Conservation (phyloP, 2,888 invertebrate species). For the Andrena hattorfiana region DNA sequence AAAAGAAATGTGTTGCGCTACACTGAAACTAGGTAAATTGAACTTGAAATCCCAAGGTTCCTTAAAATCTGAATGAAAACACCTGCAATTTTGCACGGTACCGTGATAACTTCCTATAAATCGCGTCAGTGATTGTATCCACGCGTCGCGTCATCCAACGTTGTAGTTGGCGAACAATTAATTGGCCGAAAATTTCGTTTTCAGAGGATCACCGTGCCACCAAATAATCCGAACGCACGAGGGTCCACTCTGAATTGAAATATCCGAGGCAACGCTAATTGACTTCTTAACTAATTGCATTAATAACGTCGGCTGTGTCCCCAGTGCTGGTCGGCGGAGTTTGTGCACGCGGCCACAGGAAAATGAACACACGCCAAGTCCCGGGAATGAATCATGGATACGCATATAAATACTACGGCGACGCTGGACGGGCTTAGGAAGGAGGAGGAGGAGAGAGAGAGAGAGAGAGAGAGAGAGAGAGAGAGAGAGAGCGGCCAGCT, state of each 20-base stretch:
- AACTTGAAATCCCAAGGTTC: too few relatives aligned
- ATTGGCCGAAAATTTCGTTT: background rate
- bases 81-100: background rate
- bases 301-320: slow-evolving; percentile 33
- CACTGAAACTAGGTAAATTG: background rate
- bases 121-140: background rate
- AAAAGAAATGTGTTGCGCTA: too few relatives aligned
- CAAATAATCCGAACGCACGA: background rate
- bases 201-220: too few relatives aligned
- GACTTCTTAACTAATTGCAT: slow-evolving; percentile 62
- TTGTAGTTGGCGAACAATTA: slow-evolving; percentile 2
- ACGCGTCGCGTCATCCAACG: background rate
- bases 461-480: background rate
- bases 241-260: slow-evolving; percentile 30
- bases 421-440: slow-evolving; percentile 47
- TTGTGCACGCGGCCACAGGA: slow-evolving; percentile 40
- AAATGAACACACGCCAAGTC: slow-evolving; percentile 55
- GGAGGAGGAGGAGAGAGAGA: too few relatives aligned
- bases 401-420: slow-evolving; percentile 63
- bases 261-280: slow-evolving; percentile 36
- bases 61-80: background rate
- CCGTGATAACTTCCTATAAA: background rate
- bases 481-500: slow-evolving; percentile 35
- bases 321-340: background rate
- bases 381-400: slow-evolving; percentile 66